Evolutionary conservation across 2,113 vertebrate genomes (phyloP).

Genomic region (Pao palembangensis): DNA sequence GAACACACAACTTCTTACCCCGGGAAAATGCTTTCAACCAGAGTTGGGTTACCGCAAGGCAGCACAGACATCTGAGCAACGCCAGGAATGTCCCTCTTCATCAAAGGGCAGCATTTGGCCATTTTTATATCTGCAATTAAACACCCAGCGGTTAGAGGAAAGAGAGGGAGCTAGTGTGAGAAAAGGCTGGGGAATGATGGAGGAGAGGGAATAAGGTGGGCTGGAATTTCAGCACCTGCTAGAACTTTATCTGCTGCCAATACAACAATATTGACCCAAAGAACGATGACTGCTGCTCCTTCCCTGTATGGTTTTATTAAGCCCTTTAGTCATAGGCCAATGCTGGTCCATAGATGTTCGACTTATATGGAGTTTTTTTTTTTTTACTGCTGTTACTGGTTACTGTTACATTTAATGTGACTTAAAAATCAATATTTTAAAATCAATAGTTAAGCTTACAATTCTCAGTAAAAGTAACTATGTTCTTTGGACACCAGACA

Average conservation of each 20-base stretch:
- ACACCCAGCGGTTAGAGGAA: constrained; percentile 37
- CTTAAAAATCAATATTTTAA: too few species aligned
- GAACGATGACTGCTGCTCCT: constrained; percentile 32
- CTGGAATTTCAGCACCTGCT: constrained; percentile 62
- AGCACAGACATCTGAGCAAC: constrained; percentile 66
- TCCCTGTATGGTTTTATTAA: constrained; percentile 45
- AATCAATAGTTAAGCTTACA: too few species aligned
- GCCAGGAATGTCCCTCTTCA: constrained; percentile 66
- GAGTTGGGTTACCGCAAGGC: constrained; percentile 69
- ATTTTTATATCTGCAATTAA: constrained; percentile 72
- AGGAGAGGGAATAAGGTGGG: constrained; percentile 17
- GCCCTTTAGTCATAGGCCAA: constrained; percentile 49
- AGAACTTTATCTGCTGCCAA: constrained; percentile 30
- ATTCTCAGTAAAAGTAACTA: too few species aligned
- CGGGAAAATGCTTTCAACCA: constrained; percentile 76
- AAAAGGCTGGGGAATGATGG: constrained; percentile 19
- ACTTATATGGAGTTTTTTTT: too few species aligned
- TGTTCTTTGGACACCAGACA: too few species aligned
- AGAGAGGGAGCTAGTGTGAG: constrained; percentile 22
- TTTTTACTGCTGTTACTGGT: too few species aligned
- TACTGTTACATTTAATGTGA: too few species aligned
- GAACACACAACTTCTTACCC: constrained; percentile 46
- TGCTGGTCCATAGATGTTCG: constrained; percentile 10
- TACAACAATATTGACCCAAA: neutral
- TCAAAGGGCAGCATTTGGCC: constrained; percentile 66